These are phyloP conservation scores for Tromatobia lineatoria DNA, from an alignment of 2,888 invertebrate genomes.

Conservation along the genomic window DNA sequence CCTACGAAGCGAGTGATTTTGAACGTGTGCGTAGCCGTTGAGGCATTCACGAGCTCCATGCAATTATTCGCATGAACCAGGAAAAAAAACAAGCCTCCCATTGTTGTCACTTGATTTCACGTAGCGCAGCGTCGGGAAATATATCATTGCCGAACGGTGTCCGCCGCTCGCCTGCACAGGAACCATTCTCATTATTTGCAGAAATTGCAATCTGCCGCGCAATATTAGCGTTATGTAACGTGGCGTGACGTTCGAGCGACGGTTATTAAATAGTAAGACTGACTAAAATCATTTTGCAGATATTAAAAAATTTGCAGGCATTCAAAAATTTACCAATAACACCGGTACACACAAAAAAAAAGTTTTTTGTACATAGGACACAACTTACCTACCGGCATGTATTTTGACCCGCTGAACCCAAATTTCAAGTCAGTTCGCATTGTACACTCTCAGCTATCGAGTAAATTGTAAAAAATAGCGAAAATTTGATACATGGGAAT, in stretches of 20 bases:
- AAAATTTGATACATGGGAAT: too few species aligned
- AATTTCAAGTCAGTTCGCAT: too few species aligned
- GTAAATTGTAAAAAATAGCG: too few species aligned
- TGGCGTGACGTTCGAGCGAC: neutral
- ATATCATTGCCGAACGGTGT: constrained; percentile 34
- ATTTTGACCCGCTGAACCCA: too few species aligned
- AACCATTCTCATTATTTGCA: constrained; percentile 8
- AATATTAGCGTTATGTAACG: neutral
- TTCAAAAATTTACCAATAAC: too few species aligned
- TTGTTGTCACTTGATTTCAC: constrained; percentile 69
- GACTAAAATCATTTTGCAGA: neutral
- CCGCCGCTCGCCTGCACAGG: neutral
- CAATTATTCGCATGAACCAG: constrained; percentile 60
- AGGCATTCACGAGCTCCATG: constrained; percentile 32
- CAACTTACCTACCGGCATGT: too few species aligned
- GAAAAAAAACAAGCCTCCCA: constrained; percentile 54
- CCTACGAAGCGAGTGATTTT: neutral
- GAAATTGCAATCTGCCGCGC: constrained; percentile 3
- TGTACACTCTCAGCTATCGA: too few species aligned
- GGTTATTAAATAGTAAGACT: neutral
- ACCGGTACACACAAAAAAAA: too few species aligned
- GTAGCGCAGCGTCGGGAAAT: neutral
- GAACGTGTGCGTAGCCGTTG: constrained; percentile 13
- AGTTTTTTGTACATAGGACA: too few species aligned
- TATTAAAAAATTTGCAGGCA: too few species aligned